A percentile compares a stretch with the other conserved stretches of the same genome.
These are phyloP conservation scores for Andrena bucephala DNA, from an alignment of 2,888 invertebrate genomes.

Conservation along the genomic window DNA sequence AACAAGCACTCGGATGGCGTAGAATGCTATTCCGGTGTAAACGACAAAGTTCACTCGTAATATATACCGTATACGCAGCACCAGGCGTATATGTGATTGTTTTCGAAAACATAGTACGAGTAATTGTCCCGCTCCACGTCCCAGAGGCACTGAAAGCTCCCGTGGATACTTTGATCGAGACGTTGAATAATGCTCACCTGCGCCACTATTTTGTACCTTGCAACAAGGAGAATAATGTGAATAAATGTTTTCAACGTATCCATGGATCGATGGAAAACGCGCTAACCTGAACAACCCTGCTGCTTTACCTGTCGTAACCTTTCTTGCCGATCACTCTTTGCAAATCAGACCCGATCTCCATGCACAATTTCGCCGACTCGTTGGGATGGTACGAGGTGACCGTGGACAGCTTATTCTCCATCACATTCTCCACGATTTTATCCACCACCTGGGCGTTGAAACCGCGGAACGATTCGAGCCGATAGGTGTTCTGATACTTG, in stretches of 20 bases:
- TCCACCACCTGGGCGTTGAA: constrained; percentile 59
- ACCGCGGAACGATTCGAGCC: constrained; percentile 60
- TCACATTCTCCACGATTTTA: constrained; percentile 50
- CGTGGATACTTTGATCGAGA: constrained; percentile 67
- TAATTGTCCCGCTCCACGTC: constrained; percentile 74
- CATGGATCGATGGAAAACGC: background rate
- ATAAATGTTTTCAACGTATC: background rate
- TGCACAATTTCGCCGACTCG: constrained; percentile 57
- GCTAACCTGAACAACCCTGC: no score
- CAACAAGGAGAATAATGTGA: background rate
- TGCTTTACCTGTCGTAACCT: constrained; percentile 69
- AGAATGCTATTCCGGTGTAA: background rate
- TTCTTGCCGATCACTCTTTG: constrained; percentile 59
- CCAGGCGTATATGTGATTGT: constrained; percentile 70
- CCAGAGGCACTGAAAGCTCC: constrained; percentile 70
- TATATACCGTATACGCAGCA: constrained; percentile 66
- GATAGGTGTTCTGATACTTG: constrained; percentile 70
- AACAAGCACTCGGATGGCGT: no score
- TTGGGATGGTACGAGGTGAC: constrained; percentile 60
- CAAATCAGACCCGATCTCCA: constrained; percentile 62
- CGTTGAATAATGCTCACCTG: constrained; percentile 70
- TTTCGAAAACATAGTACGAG: constrained; percentile 71
- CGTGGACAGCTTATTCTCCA: constrained; percentile 58
- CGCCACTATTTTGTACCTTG: constrained; percentile 70
- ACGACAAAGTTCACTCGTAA: constrained; percentile 60